phyloP scores from a whole-genome alignment of 1,140 invertebrate genomes.

The Mercenaria mercenaria region DNA sequence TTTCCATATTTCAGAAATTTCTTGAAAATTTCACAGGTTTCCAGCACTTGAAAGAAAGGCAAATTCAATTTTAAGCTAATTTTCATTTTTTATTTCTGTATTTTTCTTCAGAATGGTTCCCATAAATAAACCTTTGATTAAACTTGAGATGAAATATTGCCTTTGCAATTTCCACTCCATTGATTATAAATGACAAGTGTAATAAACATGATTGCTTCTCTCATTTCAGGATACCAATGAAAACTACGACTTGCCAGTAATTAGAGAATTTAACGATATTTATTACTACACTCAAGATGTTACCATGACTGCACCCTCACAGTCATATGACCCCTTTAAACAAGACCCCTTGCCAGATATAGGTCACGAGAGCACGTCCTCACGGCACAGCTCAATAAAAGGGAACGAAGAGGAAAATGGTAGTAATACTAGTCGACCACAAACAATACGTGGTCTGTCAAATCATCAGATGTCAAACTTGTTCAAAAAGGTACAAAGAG shows the following conservation, averaged over 20 bases:
- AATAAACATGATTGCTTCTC: no score
- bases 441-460: constrained; percentile 68
- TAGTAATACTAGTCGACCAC: background rate
- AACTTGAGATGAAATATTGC: no score
- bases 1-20: no score
- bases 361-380: background rate
- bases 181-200: no score
- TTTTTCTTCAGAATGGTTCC: no score
- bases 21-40: no score
- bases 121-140: no score
- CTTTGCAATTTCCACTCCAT: no score
- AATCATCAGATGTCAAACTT: constrained; percentile 75
- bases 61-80: no score
- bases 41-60: no score
- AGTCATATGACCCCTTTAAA: constrained; percentile 60
- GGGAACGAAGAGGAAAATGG: background rate
- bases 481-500: constrained; percentile 76
- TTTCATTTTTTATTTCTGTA: no score
- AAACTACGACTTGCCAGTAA: constrained; percentile 78
- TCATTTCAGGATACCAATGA: constrained; percentile 79
- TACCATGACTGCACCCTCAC: constrained; percentile 19
- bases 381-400: background rate
- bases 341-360: constrained; percentile 70
- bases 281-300: constrained; percentile 77
- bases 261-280: constrained; percentile 79